Base-by-base conservation (phyloP, 2,888 invertebrate genomes). In the Cephus sareptanus region DNA sequence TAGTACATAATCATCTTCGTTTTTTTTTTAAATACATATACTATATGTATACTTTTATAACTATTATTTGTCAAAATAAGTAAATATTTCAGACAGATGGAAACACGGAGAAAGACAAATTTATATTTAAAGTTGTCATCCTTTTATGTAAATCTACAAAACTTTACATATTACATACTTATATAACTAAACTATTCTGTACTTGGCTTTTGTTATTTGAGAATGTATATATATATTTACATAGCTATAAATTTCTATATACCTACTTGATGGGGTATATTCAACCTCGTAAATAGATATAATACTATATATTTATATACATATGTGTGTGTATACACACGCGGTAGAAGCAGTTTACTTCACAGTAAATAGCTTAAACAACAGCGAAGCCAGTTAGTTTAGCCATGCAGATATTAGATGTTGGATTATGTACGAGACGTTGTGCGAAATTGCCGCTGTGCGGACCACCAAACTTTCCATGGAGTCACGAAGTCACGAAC, bases 161-260 rank as follows among this genome's bases (percentile, higher is more conserved):
- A 86, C 81, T 82, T 86, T 82, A 81, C 81, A 15, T 23, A 56
- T 23, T 56, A 23, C 23, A 13, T 82, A 84, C 84, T 85, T 84
- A 83, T 84, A 82, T 82, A 86, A 83, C 80, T 82, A 81, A 86
- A 84, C 81, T 84, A 84, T 82, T 81, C 79, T 75, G 74, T 77
- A 77, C 33, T 34, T 13, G 31, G 11, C 31, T 71, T 13, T 23
- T 31, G 33, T 71, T 71, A 31, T 12, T 31, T 76, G 73, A 31
- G 74, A 74, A 56, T 34, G 77, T 76, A 79, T 80, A 79, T 78
- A 78, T 78, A 77, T 78, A 75, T 35, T 71, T 40, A 34, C 33
- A 68, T n/a, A 11, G 34, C 23, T 37, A 73, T 76, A 74, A 11
- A 70, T 40, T 40, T 40, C 0, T 40, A 40, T 40, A 15, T 40